phyloP scores from a whole-genome alignment of 2,888 invertebrate species.

The Chrysodeixis includens region DNA sequence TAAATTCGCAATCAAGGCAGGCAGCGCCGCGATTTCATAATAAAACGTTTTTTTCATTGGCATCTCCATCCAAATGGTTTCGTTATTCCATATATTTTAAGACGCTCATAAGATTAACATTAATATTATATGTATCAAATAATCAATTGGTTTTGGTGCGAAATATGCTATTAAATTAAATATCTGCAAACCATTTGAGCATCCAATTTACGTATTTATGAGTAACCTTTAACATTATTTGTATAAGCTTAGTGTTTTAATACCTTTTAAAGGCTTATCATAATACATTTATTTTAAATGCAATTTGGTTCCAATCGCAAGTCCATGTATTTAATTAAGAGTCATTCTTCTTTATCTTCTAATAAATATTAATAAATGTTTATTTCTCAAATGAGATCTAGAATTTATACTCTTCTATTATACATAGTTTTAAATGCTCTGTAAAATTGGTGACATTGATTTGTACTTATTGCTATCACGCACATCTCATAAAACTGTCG shows the following conservation, averaged over 20 bases:
- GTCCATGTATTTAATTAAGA: conserved; percentile 12
- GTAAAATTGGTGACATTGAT: conserved; percentile 48
- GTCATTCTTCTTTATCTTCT: conserved; percentile 3
- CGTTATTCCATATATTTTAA: conserved; percentile 51
- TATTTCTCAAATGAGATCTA: conserved; percentile 10
- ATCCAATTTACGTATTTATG: conserved; percentile 54
- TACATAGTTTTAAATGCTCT: conserved; percentile 12
- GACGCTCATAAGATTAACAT: conserved; percentile 57
- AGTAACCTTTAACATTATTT: conserved; percentile 57
- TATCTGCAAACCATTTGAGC: conserved; percentile 28
- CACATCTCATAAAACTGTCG: conserved; percentile 55
- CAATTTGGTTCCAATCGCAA: conserved; percentile 12
- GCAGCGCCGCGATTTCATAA: conserved; percentile 31
- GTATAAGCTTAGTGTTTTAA: conserved; percentile 48
- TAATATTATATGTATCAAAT: conserved; percentile 64
- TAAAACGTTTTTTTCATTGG: conserved; percentile 51
- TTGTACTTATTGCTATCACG: conserved; percentile 53
- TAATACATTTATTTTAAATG: conserved; percentile 30
- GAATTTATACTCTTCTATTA: conserved; percentile 2
- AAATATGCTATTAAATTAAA: conserved; percentile 57
- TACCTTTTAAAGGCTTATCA: conserved; percentile 26
- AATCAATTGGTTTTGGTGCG: conserved; percentile 61
- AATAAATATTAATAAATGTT: neutral
- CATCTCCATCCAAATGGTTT: conserved; percentile 53
- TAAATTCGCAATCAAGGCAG: conserved; percentile 29